Percentiles rank a stretch among this genome's conserved stretches.
Conservation (phyloP, 2,113 vertebrate genomes). For the Haliaeetus leucogaster region DNA sequence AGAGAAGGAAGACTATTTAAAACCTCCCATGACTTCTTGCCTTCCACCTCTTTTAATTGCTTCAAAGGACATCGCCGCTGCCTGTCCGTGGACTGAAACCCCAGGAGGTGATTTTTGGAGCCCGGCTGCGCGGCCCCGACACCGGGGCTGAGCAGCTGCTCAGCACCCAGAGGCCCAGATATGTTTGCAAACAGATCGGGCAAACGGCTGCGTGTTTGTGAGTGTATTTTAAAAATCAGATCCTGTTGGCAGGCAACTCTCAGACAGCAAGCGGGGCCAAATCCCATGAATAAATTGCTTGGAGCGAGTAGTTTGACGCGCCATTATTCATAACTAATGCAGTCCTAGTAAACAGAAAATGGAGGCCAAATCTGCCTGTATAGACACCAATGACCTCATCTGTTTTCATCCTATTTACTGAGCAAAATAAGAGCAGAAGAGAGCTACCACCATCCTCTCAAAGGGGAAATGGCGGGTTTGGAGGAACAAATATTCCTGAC, state of each 20-base stretch:
- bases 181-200: conserved; percentile 16
- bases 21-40: background rate
- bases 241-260: conserved; percentile 56
- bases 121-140: background rate
- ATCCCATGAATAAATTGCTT: conserved; percentile 68
- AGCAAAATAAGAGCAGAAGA: conserved; percentile 1
- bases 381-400: conserved; percentile 60
- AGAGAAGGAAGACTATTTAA: background rate
- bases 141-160: background rate
- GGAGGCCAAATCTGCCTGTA: conserved; percentile 57
- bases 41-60: background rate
- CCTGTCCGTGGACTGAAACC: fast-evolving
- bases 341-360: conserved; percentile 64
- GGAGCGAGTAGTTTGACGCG: conserved; percentile 52
- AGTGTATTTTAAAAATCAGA: conserved; percentile 55
- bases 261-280: conserved; percentile 55
- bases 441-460: background rate
- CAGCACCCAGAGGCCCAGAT: conserved; percentile 3
- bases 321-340: conserved; percentile 69
- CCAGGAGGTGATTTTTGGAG: background rate
- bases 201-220: background rate
- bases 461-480: background rate
- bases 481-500: background rate
- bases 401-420: conserved; percentile 52
- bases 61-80: background rate